Percentiles rank a stretch among this genome's conserved stretches.
Evolutionary conservation across 2,888 invertebrate genomes (phyloP).

Genomic region (Drosophila suboccidentalis): DNA sequence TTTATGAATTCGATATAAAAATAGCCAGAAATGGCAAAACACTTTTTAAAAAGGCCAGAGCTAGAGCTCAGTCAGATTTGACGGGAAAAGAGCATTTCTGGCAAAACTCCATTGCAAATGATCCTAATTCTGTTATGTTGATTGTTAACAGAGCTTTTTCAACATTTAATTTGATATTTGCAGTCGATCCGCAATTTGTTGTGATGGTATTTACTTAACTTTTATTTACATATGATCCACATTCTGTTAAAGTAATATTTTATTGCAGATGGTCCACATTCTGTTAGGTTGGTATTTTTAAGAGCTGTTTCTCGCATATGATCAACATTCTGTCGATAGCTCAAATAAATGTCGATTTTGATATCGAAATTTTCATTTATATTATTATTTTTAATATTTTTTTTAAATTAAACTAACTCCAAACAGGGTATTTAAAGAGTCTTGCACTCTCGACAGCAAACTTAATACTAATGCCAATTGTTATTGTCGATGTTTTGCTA

Average conservation of each 20-base stretch:
- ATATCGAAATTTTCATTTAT: background rate
- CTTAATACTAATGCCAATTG: background rate
- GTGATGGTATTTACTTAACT: background rate
- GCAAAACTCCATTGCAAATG: too few relatives aligned
- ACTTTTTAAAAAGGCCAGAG: too few relatives aligned
- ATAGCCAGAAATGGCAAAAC: too few relatives aligned
- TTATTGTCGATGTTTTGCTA: constrained; percentile 3
- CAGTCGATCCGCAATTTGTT: background rate
- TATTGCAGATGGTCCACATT: background rate
- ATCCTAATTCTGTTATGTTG: background rate
- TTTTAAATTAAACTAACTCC: background rate
- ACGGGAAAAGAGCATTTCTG: too few relatives aligned
- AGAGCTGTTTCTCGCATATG: background rate
- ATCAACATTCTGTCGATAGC: background rate
- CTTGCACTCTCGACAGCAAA: background rate
- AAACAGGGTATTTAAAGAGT: background rate
- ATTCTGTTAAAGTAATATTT: background rate
- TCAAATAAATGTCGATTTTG: background rate
- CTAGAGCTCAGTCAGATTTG: too few relatives aligned
- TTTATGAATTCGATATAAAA: too few relatives aligned
- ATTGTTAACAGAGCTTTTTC: too few relatives aligned
- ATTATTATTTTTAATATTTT: background rate
- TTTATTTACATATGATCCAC: background rate
- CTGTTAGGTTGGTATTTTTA: background rate
- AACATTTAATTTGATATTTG: too few relatives aligned